phyloP scores from a whole-genome alignment of 2,888 invertebrate genomes.

The Scotopteryx bipunctaria region DNA sequence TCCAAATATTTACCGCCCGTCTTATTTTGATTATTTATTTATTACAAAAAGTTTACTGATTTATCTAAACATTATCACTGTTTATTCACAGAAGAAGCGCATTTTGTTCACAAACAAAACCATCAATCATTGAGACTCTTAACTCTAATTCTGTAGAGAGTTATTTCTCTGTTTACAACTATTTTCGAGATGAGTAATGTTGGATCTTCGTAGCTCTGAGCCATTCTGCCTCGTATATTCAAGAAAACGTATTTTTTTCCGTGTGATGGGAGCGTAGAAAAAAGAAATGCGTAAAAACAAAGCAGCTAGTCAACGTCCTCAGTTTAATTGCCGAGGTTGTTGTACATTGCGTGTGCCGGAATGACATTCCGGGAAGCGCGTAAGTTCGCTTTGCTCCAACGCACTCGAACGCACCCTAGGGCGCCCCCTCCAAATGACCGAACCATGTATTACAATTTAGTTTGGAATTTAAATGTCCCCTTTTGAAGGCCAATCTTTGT shows the following conservation, averaged over 20 bases:
- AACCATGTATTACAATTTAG: neutral
- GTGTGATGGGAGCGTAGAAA: conserved; percentile 11
- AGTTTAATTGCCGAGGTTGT: conserved; percentile 31
- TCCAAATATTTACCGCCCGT: conserved; percentile 27
- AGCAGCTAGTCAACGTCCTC: conserved; percentile 27
- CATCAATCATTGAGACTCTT: conserved; percentile 5
- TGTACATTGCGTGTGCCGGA: conserved; percentile 46
- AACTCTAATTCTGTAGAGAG: neutral
- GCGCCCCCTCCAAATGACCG: conserved; percentile 17
- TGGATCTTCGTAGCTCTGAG: neutral
- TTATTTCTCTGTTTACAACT: neutral
- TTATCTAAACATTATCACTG: too few relatives aligned
- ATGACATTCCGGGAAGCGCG: conserved; percentile 62
- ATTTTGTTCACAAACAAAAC: conserved; percentile 8
- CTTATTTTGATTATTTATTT: conserved; percentile 12
- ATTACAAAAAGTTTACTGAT: too few relatives aligned
- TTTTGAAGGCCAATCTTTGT: too few relatives aligned
- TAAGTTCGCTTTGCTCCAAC: conserved; percentile 49
- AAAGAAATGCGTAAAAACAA: conserved; percentile 25
- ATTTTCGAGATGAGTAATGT: neutral
- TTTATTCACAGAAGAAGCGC: too few relatives aligned
- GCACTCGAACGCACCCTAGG: conserved; percentile 43
- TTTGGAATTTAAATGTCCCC: conserved; percentile 17
- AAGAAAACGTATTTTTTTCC: conserved; percentile 5
- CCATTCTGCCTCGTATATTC: neutral